phyloP scores from a whole-genome alignment of 2,888 invertebrate species.

The Syrphus vitripennis region DNA sequence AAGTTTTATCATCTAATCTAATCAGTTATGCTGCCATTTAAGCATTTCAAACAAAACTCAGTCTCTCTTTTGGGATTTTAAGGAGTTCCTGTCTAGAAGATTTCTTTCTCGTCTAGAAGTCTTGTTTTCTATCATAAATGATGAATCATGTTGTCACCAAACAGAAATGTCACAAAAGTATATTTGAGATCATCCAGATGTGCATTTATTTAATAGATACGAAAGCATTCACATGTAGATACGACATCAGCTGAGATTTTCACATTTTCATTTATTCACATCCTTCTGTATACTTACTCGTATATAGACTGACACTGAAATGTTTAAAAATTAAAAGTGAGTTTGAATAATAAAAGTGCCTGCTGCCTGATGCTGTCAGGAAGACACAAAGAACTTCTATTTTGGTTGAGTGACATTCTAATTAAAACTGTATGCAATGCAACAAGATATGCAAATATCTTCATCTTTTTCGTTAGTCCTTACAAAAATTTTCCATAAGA shows the following conservation, averaged over 20 bases:
- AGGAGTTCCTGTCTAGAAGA: too few relatives aligned
- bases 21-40: too few relatives aligned
- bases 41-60: too few relatives aligned
- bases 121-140: not conserved
- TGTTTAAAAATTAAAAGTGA: constrained; percentile 25
- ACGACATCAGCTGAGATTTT: constrained; percentile 5
- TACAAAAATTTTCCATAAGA: not conserved
- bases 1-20: too few relatives aligned
- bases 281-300: not conserved
- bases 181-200: not conserved
- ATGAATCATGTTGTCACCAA: not conserved
- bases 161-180: not conserved
- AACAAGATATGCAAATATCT: not conserved
- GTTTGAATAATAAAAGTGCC: constrained; percentile 19
- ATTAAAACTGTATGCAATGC: constrained; percentile 16
- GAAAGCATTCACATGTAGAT: not conserved
- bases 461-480: not conserved
- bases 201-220: not conserved
- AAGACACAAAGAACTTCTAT: constrained; percentile 2
- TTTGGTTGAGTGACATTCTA: constrained; percentile 43
- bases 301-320: not conserved
- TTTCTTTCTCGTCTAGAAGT: too few relatives aligned
- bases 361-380: not conserved
- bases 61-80: too few relatives aligned
- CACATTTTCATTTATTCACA: not conserved